Conservation (phyloP, 2,113 vertebrate genomes). For the Ardeotis arabs region DNA sequence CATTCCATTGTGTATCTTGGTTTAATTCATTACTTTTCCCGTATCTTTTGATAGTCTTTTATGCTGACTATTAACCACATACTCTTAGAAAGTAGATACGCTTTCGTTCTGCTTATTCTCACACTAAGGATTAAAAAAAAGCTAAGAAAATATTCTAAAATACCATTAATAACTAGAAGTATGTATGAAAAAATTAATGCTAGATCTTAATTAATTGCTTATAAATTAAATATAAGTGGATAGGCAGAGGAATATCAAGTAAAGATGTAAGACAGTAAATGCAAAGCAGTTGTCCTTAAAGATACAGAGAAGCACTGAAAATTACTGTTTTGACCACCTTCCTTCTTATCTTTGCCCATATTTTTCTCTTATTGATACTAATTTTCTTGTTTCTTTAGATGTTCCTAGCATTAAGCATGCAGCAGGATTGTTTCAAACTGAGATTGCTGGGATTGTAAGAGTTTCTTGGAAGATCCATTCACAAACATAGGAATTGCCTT, state of each 20-base stretch:
- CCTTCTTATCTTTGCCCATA: neutral
- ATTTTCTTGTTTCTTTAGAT: neutral
- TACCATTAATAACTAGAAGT: neutral
- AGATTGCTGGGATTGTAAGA: neutral
- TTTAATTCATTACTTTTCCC: neutral
- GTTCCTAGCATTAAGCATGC: neutral
- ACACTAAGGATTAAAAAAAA: neutral
- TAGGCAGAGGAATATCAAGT: neutral
- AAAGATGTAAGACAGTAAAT: neutral
- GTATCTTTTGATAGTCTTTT: neutral
- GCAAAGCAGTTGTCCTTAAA: neutral
- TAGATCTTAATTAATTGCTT: neutral
- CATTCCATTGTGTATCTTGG: neutral
- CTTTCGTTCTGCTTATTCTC: neutral
- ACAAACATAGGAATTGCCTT: neutral
- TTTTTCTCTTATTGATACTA: neutral
- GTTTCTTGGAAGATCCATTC: neutral
- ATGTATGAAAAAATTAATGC: neutral
- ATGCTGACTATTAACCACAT: neutral
- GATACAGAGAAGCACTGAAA: neutral
- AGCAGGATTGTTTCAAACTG: neutral
- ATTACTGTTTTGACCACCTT: neutral
- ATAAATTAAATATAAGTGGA: neutral
- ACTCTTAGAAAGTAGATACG: neutral
- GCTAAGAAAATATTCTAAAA: neutral